A percentile compares a stretch with the other conserved stretches of the same genome.
phyloP scores from a whole-genome alignment of 1,140 invertebrate genomes.

The Hyposmocoma kahamanoa region DNA sequence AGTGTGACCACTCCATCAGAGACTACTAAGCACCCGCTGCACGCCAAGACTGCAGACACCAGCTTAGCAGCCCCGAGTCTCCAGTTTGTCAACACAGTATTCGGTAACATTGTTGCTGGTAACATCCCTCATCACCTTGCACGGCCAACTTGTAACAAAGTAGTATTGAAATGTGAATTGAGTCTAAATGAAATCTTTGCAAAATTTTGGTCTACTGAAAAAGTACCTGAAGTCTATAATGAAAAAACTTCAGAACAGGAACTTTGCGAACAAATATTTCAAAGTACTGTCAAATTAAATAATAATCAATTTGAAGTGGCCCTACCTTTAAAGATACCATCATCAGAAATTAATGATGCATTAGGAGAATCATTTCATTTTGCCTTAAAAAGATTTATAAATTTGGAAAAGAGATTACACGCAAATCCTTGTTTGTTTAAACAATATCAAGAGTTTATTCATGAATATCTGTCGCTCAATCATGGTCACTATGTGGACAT shows the following conservation, averaged over 20 bases:
- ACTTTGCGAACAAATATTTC: no score
- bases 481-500: conserved; percentile 25
- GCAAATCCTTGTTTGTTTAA: conserved; percentile 8
- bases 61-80: not conserved
- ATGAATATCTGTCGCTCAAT: conserved; percentile 27
- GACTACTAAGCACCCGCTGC: not conserved
- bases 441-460: conserved; percentile 29
- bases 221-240: no score
- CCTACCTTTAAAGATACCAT: no score
- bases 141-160: not conserved
- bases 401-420: conserved; percentile 15
- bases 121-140: not conserved
- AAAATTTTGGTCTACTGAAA: not conserved
- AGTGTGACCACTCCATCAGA: not conserved
- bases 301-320: no score
- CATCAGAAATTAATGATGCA: no score
- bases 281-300: no score
- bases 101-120: conserved; percentile 11
- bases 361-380: conserved; percentile 6
- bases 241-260: no score
- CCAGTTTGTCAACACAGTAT: conserved; percentile 4
- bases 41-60: not conserved
- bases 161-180: not conserved
- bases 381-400: conserved; percentile 7
- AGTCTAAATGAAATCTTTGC: not conserved